Conservation (phyloP, 2,797 vertebrate species). For the Centropyge bicolor region DNA sequence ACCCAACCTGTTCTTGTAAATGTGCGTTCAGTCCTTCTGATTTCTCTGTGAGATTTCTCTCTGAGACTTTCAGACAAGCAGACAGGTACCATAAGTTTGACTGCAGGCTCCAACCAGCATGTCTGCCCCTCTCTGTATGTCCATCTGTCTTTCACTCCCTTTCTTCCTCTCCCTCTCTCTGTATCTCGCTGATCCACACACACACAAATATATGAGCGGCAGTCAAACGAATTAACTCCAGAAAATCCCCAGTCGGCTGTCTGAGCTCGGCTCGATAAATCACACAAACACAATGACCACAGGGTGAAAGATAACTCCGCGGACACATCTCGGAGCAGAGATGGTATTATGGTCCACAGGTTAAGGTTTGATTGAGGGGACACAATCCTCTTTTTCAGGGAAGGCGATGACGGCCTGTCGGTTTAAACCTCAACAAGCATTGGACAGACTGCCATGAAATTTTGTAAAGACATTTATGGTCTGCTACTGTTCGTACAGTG, state of each 20-base stretch:
- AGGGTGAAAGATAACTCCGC: constrained; percentile 39
- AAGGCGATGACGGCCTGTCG: neutral
- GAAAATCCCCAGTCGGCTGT: constrained; percentile 16
- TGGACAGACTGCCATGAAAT: neutral
- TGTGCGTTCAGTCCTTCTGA: constrained; percentile 12
- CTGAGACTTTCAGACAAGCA: constrained; percentile 11
- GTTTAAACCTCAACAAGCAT: neutral
- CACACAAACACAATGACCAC: constrained; percentile 27
- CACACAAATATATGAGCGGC: neutral
- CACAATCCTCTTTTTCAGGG: neutral
- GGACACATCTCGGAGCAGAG: constrained; percentile 18
- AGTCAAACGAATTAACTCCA: constrained; percentile 32
- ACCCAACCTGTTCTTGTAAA: neutral
- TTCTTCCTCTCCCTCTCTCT: neutral
- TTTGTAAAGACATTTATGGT: neutral
- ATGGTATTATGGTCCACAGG: constrained; percentile 6
- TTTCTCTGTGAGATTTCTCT: neutral
- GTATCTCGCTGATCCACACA: neutral
- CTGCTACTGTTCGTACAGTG: neutral
- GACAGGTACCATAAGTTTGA: constrained; percentile 4
- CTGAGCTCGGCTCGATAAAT: constrained; percentile 40
- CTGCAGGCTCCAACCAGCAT: constrained; percentile 7
- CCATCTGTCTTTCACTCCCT: neutral
- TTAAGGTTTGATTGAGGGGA: constrained; percentile 15
- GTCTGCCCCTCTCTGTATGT: neutral